A percentile compares a stretch with the other conserved stretches of the same genome.
phyloP scores from a whole-genome alignment of 2,888 invertebrate genomes.

The Plusia festucae region DNA sequence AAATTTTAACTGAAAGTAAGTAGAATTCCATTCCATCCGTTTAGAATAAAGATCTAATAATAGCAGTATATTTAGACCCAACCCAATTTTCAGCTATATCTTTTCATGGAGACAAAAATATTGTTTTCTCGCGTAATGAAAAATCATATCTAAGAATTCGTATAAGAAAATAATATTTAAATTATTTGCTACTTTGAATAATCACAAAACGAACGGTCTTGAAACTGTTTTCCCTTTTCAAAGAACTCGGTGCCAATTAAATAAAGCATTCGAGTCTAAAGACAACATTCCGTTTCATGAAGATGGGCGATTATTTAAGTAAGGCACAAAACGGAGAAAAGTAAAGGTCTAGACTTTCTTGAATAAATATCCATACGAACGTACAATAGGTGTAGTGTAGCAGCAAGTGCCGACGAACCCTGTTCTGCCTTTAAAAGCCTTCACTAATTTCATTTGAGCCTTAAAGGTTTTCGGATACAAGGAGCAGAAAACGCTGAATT shows the following conservation, averaged over 20 bases:
- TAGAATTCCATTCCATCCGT: not conserved
- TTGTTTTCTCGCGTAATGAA: too few species aligned
- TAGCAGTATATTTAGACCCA: not conserved
- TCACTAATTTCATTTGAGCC: conserved; percentile 71
- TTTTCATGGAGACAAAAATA: not conserved
- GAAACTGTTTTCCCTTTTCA: not conserved
- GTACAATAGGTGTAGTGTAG: conserved; percentile 41
- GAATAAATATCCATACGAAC: conserved; percentile 34
- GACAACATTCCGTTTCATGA: not conserved
- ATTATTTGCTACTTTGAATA: not conserved
- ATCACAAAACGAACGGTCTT: not conserved
- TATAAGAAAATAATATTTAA: not conserved
- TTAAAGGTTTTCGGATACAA: conserved; percentile 50
- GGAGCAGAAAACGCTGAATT: conserved; percentile 31
- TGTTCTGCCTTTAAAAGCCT: conserved; percentile 69
- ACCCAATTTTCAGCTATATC: not conserved
- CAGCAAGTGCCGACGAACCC: conserved; percentile 43
- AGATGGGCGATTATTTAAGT: not conserved
- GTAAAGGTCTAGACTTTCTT: conserved; percentile 30
- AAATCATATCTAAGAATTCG: too few species aligned
- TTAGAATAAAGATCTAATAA: not conserved
- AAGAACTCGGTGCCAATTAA: not conserved
- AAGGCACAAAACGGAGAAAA: conserved; percentile 19
- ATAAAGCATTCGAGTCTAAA: not conserved
- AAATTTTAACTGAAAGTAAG: not conserved